phyloP scores from a whole-genome alignment of 2,113 vertebrate genomes.

The Theristicus caerulescens region DNA sequence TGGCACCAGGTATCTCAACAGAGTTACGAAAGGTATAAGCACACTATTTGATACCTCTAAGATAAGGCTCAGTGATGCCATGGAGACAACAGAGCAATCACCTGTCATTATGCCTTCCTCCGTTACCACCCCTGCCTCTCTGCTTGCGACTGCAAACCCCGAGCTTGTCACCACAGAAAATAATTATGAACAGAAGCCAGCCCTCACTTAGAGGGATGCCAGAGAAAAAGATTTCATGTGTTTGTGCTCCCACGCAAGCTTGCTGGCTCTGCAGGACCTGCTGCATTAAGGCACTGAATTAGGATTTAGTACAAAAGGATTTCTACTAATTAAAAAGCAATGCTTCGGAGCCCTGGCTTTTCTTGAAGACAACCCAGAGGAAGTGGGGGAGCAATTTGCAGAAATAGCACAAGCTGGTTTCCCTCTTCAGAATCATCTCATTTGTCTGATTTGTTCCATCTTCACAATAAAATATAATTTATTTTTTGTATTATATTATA shows the following conservation, averaged over 20 bases:
- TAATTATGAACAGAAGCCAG: constrained; percentile 2
- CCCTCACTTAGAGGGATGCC: background rate
- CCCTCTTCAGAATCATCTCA: background rate
- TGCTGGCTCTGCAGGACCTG: background rate
- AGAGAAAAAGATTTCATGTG: background rate
- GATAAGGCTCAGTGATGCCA: constrained; percentile 25
- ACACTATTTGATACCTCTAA: background rate
- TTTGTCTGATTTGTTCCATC: background rate
- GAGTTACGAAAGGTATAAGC: background rate
- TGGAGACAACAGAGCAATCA: constrained; percentile 43
- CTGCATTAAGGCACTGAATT: background rate
- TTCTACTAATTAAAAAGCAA: background rate
- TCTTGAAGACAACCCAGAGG: background rate
- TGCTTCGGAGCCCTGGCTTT: background rate
- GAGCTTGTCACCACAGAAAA: constrained; percentile 18
- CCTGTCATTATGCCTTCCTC: background rate
- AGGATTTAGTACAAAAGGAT: background rate
- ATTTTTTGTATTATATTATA: background rate
- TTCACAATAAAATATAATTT: background rate
- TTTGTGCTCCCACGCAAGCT: background rate
- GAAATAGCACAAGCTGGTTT: background rate
- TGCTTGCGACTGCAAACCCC: background rate
- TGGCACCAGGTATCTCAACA: background rate
- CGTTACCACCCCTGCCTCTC: background rate
- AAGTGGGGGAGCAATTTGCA: background rate